Evolutionary conservation across 2,113 vertebrate genomes (phyloP), one percentile per base, ranked within the genome.

Genomic region (Microtus montanus): DNA sequence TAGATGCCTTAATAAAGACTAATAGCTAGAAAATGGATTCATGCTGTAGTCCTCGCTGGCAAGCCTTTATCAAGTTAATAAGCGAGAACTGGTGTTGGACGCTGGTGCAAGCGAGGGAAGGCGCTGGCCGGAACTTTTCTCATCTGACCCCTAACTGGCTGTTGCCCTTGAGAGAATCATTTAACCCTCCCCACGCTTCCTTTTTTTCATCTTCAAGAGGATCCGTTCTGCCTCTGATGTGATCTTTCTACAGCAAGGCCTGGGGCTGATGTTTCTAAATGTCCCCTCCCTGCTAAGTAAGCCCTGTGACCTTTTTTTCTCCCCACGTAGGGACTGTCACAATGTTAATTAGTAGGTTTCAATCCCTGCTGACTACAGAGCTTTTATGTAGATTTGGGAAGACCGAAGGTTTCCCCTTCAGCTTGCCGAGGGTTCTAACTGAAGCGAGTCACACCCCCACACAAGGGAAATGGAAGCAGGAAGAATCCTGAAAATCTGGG

Each of bases 401-500:
- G 91, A 87, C 89, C 13, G 82, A 92, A 94, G 73, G 44, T 85
- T 92, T 95, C 70, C 52, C 71, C 92, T 94, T 84, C 58, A 89
- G 52, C 74, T 92, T 70, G 52, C 84, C 44, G 66, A 61, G 49
- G 90, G 61, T 19, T 90, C 82, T 66, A 38, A 89, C 75, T 78
- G 61, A 91, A 94, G 75, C 64, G 77, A 91, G 88, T 89, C 82
- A 66, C 77, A 70, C 63, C 79, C 84, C 33, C 85, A 63, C 92
- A 63, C 12, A 22, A 89, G 89, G 22, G 66, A 96, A 95, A 82
- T 49, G 70, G 71, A 94, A 94, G 47, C 83, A 68, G 80, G 54
- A 90, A 91, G 85, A 49, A 86, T 79, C 10, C 24, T 75, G n/a
- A 82, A 96, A 95, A 96, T 75, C 93, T 91, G 90, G 80, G 63